Evolutionary conservation across 2,888 invertebrate species (phyloP), one percentile per base, ranked within the genome.

Genomic region (Drosophila flavopinicola): DNA sequence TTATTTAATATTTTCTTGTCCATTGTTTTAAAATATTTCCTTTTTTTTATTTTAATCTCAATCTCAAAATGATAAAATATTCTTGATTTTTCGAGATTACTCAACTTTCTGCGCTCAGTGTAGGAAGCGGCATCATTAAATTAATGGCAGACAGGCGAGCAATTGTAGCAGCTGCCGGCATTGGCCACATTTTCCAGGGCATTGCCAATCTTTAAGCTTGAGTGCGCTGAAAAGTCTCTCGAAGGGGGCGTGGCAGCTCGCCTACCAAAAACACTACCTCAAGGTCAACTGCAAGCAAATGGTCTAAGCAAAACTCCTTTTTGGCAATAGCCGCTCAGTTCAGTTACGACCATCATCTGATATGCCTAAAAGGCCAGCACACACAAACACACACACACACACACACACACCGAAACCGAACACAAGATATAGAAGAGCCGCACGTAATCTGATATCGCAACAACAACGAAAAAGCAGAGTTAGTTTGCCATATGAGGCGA

Each of bases 371-470:
- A 71, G 42, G 56, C 44, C 48, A 49, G 44, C 41, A 45, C 41
- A 45, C 48, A 52, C 57, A 53, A 59, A 45, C 57, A 27, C 51
- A n/a, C n/a, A n/a, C n/a, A 45, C 41, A 45, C 48, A 52, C 57
- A 53, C 57, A 45, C 57, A 27, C 51, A 20, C 27, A 25, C 48
- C 70, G 59, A 67, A 78, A 39, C 51, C 66, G 44, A 35, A 61
- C 58, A 33, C 42, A 47, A 64, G 78, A 73, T 74, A 75, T 56
- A 67, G 68, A 68, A 68, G 51, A 53, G 60, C 68, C 54, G 72
- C 85, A 78, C 61, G 85, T 78, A 87, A 82, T 82, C 87, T 72
- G 82, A 82, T 85, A 82, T 82, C 51, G 71, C 42, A 61, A 49
- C 53, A 54, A 56, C 44, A 57, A 42, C 52, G 23, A 53, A 52